These are phyloP conservation scores for Riparia riparia DNA, from an alignment of 2,113 vertebrate species.

Conservation along the genomic window DNA sequence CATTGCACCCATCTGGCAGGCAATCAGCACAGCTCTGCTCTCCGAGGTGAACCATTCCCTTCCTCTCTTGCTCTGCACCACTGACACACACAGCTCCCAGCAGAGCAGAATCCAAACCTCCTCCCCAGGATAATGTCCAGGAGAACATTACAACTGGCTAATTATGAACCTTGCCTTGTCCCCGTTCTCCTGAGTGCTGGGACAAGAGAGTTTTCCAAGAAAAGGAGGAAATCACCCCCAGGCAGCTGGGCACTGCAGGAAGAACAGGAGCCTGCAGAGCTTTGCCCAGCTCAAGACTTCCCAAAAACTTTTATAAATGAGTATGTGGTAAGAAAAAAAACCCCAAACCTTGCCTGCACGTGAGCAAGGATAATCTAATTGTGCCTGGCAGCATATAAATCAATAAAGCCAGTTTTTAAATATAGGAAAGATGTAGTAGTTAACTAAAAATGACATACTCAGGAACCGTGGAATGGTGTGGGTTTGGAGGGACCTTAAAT, in stretches of 20 bases:
- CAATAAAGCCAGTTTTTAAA: background rate
- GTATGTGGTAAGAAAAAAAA: background rate
- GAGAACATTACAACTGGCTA: background rate
- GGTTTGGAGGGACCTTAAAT: background rate
- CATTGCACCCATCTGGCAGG: slow-evolving; percentile 21
- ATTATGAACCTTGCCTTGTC: background rate
- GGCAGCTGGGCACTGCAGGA: background rate
- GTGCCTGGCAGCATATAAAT: background rate
- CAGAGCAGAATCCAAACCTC: background rate
- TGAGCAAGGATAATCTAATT: background rate
- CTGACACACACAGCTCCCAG: background rate
- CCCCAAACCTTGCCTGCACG: background rate
- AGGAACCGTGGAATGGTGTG: background rate
- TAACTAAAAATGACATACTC: background rate
- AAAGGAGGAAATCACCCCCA: background rate
- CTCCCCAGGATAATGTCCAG: background rate
- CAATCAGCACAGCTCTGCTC: background rate
- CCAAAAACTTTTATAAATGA: background rate
- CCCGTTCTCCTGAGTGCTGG: background rate
- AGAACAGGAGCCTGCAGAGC: background rate
- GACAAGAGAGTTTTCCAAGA: background rate
- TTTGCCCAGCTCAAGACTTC: fast-evolving
- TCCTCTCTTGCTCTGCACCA: background rate
- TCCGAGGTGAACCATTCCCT: background rate
- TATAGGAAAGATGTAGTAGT: background rate